A percentile compares a stretch with the other conserved stretches of the same genome.
Conservation (phyloP, 2,113 vertebrate species). For the Grammatotria lemairii region DNA sequence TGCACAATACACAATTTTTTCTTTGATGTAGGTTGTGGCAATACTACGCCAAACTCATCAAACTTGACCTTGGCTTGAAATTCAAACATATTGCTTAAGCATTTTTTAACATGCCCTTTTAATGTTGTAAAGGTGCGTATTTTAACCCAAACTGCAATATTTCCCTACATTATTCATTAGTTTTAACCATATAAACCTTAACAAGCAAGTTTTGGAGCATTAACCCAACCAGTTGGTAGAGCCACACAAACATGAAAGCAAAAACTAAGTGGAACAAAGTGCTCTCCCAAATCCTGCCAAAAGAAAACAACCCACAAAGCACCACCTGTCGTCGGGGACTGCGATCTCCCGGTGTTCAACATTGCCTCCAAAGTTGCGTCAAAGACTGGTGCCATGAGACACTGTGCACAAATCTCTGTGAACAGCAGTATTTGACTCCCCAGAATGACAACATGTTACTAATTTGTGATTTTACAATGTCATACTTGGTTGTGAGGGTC, state of each 20-base stretch:
- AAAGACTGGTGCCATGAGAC: neutral
- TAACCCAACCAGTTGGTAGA: neutral
- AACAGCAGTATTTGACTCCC: neutral
- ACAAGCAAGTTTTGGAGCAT: neutral
- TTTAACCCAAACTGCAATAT: neutral
- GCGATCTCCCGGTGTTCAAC: neutral
- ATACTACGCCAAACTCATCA: accelerated
- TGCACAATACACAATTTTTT: neutral
- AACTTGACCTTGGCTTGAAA: neutral
- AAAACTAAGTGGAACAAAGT: neutral
- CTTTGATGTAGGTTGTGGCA: neutral
- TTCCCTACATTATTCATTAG: neutral
- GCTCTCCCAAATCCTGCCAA: neutral
- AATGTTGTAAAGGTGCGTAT: accelerated
- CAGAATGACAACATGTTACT: accelerated
- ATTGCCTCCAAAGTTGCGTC: neutral
- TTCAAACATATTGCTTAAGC: neutral
- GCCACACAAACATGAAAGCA: neutral
- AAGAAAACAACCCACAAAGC: neutral
- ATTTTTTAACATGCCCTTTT: neutral
- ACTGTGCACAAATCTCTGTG: neutral
- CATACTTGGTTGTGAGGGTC: neutral
- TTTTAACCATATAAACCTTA: neutral
- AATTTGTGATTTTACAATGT: neutral
- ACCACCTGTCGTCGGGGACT: accelerated